phyloP scores from a whole-genome alignment of 1,140 invertebrate species.

The Aphelinus atriplicis region DNA sequence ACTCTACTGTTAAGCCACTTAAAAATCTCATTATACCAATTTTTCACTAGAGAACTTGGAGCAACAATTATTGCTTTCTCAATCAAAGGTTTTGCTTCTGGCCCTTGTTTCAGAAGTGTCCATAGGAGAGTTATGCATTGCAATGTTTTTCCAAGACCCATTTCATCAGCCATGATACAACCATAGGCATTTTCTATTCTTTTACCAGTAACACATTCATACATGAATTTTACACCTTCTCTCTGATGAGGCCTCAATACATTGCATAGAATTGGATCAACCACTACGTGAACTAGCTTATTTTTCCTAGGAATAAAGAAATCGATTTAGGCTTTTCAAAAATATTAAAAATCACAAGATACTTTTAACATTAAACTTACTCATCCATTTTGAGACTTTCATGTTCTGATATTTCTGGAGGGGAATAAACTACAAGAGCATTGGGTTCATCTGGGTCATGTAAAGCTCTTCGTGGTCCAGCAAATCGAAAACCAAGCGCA shows the following conservation, averaged over 20 bases:
- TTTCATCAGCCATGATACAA: slow-evolving; percentile 99
- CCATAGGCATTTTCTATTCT: slow-evolving; percentile 90
- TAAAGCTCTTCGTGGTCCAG: slow-evolving; percentile 77
- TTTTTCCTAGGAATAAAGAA: slow-evolving; percentile 51
- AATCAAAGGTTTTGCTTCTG: slow-evolving; percentile 85
- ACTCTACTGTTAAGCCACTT: slow-evolving; percentile 94
- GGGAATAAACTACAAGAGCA: slow-evolving; percentile 90
- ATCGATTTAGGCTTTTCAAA: not conserved
- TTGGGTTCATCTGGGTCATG: slow-evolving; percentile 95
- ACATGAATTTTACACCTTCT: slow-evolving; percentile 99
- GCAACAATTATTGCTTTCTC: slow-evolving; percentile 95
- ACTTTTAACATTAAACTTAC: slow-evolving; percentile 60
- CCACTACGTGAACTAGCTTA: slow-evolving; percentile 65
- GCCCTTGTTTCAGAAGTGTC: slow-evolving; percentile 90
- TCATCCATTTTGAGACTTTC: slow-evolving; percentile 82
- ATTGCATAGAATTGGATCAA: slow-evolving; percentile 91
- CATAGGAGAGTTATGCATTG: slow-evolving; percentile 98
- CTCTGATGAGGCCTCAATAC: slow-evolving; percentile 97
- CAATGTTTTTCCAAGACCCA: slow-evolving; percentile 96
- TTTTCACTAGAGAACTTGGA: slow-evolving; percentile 97
- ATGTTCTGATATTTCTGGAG: slow-evolving; percentile 83
- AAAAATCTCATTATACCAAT: slow-evolving; percentile 98
- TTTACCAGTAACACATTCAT: slow-evolving; percentile 96
- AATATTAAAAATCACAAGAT: not conserved
- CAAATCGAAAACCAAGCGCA: slow-evolving; percentile 78